These are phyloP conservation scores for Melierax canorus DNA, from an alignment of 2,113 vertebrate genomes.

Conservation along the genomic window DNA sequence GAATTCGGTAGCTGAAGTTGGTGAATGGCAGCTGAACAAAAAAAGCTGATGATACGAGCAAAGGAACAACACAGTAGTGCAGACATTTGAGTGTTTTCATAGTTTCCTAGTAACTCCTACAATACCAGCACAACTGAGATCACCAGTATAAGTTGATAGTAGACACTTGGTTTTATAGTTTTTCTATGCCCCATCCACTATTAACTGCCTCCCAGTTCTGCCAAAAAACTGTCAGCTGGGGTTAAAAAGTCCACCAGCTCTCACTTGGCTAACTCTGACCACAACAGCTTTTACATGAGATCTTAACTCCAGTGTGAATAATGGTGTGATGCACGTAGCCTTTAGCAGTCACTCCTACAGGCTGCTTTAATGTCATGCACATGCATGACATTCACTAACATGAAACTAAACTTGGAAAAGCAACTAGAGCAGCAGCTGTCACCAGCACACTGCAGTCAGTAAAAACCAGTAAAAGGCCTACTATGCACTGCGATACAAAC, in stretches of 20 bases:
- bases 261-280: not conserved
- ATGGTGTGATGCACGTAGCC: too few relatives aligned
- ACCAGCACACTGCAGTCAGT: not conserved
- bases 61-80: not conserved
- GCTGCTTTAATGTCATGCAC: not conserved
- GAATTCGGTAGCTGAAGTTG: not conserved
- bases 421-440: not conserved
- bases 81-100: not conserved
- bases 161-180: not conserved
- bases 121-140: not conserved
- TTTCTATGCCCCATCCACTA: not conserved
- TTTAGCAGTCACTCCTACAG: not conserved
- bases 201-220: not conserved
- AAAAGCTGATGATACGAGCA: not conserved
- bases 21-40: not conserved
- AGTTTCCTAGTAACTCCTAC: not conserved
- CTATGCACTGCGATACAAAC: not conserved
- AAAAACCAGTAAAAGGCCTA: not conserved
- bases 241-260: not conserved
- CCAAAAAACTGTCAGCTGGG: not conserved
- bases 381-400: not conserved
- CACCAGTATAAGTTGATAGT: not conserved
- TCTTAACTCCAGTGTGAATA: not conserved
- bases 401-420: not conserved
- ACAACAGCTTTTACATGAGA: not conserved